Percentiles rank a stretch among this genome's conserved stretches.
Conservation (phyloP, 2,888 invertebrate genomes). For the Phalangium opilio region DNA sequence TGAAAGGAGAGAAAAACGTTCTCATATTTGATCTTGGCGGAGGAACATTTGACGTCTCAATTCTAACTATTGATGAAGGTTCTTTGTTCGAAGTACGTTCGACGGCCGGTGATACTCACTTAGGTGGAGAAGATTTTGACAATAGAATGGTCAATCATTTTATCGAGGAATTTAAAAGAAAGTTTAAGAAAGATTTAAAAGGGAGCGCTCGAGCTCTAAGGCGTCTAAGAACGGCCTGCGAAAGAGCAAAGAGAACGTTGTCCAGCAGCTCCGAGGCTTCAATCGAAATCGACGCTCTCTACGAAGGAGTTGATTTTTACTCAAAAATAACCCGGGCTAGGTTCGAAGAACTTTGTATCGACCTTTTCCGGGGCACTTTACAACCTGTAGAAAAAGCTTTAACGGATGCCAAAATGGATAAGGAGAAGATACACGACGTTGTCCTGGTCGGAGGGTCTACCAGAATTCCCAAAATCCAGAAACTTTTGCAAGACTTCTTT, state of each 20-base stretch:
- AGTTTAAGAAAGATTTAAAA: conserved; percentile 41
- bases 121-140: conserved; percentile 50
- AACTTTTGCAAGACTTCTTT: conserved; percentile 56
- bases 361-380: conserved; percentile 54
- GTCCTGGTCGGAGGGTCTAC: conserved; percentile 69
- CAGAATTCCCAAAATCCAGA: conserved; percentile 62
- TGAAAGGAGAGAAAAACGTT: conserved; percentile 38
- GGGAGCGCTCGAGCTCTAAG: conserved; percentile 19
- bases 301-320: conserved; percentile 23
- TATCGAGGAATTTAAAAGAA: conserved; percentile 51
- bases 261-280: conserved; percentile 57
- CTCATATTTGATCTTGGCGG: conserved; percentile 42
- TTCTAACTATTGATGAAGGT: conserved; percentile 38
- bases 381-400: conserved; percentile 63
- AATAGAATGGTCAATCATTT: conserved; percentile 47
- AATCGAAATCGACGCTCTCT: conserved; percentile 21
- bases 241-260: conserved; percentile 57
- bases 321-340: conserved; percentile 37
- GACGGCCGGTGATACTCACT: conserved; percentile 67
- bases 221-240: conserved; percentile 51
- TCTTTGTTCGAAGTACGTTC: conserved; percentile 57
- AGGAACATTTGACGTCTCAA: conserved; percentile 34
- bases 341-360: conserved; percentile 57
- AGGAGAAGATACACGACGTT: conserved; percentile 56
- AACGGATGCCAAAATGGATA: conserved; percentile 60